Percentiles rank a stretch among this genome's conserved stretches.
Evolutionary conservation across 2,797 vertebrate genomes (phyloP).

Genomic region (Tympanoctomys barrerae): DNA sequence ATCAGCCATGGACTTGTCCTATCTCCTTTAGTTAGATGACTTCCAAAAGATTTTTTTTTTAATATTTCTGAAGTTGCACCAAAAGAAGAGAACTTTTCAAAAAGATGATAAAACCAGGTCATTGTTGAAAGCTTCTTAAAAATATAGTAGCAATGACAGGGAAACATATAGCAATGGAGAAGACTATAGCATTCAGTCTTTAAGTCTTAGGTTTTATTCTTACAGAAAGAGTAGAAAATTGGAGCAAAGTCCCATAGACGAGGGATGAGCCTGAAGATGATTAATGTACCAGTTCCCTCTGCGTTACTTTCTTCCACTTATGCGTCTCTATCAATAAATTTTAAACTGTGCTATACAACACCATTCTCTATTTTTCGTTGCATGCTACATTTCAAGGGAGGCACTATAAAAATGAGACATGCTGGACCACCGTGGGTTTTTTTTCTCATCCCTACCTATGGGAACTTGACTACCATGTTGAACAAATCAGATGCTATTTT

Average conservation of each 20-base stretch:
- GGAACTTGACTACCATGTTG: not conserved
- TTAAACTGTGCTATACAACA: not conserved
- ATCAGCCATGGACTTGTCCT: not conserved
- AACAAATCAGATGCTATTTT: not conserved
- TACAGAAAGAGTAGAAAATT: not conserved
- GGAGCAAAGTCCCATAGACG: not conserved
- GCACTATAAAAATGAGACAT: not conserved
- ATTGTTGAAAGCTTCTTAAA: not conserved
- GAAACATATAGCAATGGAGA: not conserved
- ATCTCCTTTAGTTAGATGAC: not conserved
- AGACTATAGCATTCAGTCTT: not conserved
- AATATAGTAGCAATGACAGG: not conserved
- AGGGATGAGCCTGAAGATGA: not conserved
- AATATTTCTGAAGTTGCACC: slow-evolving; percentile 11
- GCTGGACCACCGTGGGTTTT: not conserved
- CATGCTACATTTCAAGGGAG: not conserved
- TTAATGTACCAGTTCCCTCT: not conserved
- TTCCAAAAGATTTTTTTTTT: not conserved
- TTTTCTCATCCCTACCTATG: not conserved
- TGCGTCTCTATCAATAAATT: not conserved
- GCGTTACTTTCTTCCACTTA: not conserved
- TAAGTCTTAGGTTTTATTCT: not conserved
- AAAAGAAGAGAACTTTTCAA: slow-evolving; percentile 16
- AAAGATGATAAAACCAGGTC: not conserved
- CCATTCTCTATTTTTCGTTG: not conserved